A percentile compares a stretch with the other conserved stretches of the same genome.
These are phyloP conservation scores for Agelaius tricolor DNA, from an alignment of 2,113 vertebrate species.

Conservation along the genomic window DNA sequence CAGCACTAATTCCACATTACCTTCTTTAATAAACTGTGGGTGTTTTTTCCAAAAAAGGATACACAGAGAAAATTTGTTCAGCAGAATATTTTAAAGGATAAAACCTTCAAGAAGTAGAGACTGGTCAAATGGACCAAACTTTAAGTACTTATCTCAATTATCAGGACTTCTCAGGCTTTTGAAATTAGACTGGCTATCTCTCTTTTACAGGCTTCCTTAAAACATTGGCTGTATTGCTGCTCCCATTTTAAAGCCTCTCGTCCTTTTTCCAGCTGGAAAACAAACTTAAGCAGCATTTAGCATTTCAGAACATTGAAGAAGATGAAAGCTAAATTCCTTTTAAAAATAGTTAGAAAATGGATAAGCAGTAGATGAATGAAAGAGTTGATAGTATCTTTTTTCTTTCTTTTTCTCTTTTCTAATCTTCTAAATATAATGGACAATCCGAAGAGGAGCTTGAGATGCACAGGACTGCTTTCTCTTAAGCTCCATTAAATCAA, in stretches of 20 bases:
- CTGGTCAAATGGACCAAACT: neutral
- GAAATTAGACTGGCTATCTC: neutral
- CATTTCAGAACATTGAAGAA: neutral
- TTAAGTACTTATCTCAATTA: neutral
- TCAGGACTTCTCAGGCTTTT: neutral
- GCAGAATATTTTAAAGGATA: neutral
- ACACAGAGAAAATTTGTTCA: neutral
- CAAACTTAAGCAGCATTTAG: neutral
- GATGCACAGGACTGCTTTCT: neutral
- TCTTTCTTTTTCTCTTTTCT: neutral
- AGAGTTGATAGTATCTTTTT: neutral
- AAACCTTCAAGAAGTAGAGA: neutral
- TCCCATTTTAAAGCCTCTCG: neutral
- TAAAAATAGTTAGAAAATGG: neutral
- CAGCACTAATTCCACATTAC: neutral
- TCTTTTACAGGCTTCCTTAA: neutral
- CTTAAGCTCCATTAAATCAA: constrained; percentile 7
- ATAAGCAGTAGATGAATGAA: neutral
- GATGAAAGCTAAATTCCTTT: neutral
- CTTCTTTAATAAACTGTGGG: neutral
- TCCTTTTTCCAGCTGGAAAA: neutral
- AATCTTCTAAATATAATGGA: neutral
- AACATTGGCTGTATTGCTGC: neutral
- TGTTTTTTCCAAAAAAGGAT: neutral
- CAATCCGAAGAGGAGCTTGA: neutral